Evolutionary conservation across 2,113 vertebrate species (phyloP).

Genomic region (Atlantisia rogersi): DNA sequence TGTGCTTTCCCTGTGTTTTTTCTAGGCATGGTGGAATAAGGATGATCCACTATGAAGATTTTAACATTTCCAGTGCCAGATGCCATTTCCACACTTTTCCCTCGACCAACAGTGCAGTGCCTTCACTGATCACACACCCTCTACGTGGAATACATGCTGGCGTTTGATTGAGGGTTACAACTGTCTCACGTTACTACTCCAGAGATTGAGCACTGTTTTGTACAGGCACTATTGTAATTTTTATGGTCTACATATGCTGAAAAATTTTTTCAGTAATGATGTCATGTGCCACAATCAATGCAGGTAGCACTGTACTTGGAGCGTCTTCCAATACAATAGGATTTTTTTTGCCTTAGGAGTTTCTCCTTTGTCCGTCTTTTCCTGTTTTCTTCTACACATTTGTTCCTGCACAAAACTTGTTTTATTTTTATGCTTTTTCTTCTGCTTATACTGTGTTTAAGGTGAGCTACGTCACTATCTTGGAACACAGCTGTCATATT

Average conservation of each 20-base stretch:
- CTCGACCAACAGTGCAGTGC: not conserved
- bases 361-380: conserved; percentile 6
- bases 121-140: not conserved
- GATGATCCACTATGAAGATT: not conserved
- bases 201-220: not conserved
- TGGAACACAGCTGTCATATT: not conserved
- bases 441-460: not conserved
- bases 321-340: not conserved
- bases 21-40: not conserved
- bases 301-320: not conserved
- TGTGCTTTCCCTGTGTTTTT: not conserved
- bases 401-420: not conserved
- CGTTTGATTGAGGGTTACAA: not conserved
- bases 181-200: not conserved
- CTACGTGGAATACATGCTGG: not conserved
- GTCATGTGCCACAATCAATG: not conserved
- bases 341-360: not conserved
- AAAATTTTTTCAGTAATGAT: not conserved
- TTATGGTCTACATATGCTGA: not conserved
- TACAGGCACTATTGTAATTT: not conserved
- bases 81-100: not conserved
- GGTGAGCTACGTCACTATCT: not conserved
- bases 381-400: not conserved
- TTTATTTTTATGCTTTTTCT: not conserved
- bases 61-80: not conserved